Percentiles rank a stretch among this genome's conserved stretches.
These are phyloP conservation scores for Acrossocheilus wenchowensis DNA, from an alignment of 2,797 vertebrate species.

Conservation along the genomic window DNA sequence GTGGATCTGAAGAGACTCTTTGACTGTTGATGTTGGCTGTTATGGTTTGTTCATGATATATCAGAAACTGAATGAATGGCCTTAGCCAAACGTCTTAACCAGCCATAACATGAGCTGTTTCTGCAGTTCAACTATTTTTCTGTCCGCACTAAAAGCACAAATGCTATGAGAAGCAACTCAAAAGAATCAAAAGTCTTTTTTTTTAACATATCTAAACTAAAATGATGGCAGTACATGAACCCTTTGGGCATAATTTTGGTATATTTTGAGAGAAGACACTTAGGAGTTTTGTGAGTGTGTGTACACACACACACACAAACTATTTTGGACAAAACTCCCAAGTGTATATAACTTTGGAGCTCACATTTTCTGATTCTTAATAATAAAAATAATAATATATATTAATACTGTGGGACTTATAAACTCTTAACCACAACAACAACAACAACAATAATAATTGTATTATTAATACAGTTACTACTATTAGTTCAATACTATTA, in stretches of 20 bases:
- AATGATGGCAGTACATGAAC: not conserved
- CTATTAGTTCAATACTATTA: too few relatives aligned
- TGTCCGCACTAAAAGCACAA: not conserved
- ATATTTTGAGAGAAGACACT: not conserved
- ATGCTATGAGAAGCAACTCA: not conserved
- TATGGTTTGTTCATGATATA: not conserved
- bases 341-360: too few relatives aligned
- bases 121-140: not conserved
- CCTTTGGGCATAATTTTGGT: not conserved
- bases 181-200: not conserved
- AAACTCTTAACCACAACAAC: too few relatives aligned
- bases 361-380: too few relatives aligned
- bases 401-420: too few relatives aligned
- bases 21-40: not conserved
- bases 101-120: not conserved
- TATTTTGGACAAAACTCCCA: not conserved
- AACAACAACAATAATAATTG: too few relatives aligned
- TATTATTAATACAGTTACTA: too few relatives aligned
- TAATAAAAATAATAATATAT: too few relatives aligned
- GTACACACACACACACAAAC: too few relatives aligned
- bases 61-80: not conserved
- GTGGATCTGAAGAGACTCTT: not conserved
- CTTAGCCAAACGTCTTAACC: not conserved
- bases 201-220: not conserved
- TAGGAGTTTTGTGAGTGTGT: too few relatives aligned